Conservation (phyloP, 2,797 vertebrate genomes). For the Acropternis orthonyx region DNA sequence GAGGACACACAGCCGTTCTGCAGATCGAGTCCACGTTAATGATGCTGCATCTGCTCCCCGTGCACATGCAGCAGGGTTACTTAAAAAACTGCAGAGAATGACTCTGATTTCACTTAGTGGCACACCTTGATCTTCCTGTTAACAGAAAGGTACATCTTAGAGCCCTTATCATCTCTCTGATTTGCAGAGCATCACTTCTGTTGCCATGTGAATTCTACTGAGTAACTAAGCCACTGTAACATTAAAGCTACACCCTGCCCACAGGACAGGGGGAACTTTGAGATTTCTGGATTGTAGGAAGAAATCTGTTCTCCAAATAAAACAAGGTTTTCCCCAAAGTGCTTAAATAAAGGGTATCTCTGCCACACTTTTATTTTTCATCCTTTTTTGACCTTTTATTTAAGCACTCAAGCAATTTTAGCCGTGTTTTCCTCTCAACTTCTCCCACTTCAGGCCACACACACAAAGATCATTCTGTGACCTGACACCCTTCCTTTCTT, state of each 20-base stretch:
- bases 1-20: not conserved
- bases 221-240: not conserved
- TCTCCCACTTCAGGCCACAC: constrained; percentile 39
- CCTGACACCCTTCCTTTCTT: constrained; percentile 8
- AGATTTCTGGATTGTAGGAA: not conserved
- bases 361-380: constrained; percentile 50
- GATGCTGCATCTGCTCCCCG: not conserved
- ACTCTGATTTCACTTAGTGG: not conserved
- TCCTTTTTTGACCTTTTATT: constrained; percentile 49
- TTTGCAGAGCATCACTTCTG: not conserved
- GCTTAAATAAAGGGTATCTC: constrained; percentile 48
- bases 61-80: not conserved
- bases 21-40: not conserved
- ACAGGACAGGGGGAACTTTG: not conserved
- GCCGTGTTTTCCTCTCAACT: constrained; percentile 42
- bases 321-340: constrained; percentile 43
- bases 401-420: constrained; percentile 51
- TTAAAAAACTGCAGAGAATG: not conserved
- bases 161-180: not conserved
- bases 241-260: constrained; percentile 11
- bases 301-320: constrained; percentile 32
- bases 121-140: not conserved
- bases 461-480: constrained; percentile 49
- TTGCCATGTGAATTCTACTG: not conserved
- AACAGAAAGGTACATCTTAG: not conserved